Conservation (phyloP, 2,797 vertebrate species). For the Chloroceryle inda region DNA sequence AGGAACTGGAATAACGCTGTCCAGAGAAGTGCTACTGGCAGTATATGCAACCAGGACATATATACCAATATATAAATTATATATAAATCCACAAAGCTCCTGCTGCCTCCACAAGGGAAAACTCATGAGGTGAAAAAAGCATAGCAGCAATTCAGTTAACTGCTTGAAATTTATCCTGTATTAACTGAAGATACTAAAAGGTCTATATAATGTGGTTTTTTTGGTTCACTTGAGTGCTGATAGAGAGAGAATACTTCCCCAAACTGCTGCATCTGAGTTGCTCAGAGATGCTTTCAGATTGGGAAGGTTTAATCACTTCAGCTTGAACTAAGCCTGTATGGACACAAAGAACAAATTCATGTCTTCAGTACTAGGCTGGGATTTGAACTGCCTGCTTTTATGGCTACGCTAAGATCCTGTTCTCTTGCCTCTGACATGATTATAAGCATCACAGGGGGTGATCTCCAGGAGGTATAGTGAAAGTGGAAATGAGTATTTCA, state of each 20-base stretch:
- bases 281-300: constrained; percentile 28
- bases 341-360: constrained; percentile 19
- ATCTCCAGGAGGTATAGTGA: neutral
- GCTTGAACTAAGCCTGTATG: neutral
- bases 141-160: neutral
- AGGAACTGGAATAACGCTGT: neutral
- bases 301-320: constrained; percentile 17
- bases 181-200: neutral
- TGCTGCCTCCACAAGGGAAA: neutral
- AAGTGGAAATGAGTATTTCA: neutral
- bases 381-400: neutral
- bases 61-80: neutral
- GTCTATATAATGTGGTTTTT: constrained; percentile 19
- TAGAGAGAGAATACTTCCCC: neutral
- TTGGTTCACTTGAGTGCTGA: neutral
- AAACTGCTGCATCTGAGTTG: neutral
- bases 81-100: neutral
- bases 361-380: neutral
- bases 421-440: neutral
- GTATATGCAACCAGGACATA: neutral
- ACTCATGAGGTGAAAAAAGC: neutral
- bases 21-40: neutral
- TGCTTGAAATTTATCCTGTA: neutral
- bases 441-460: neutral
- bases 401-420: neutral